Evolutionary conservation across 2,113 vertebrate species (phyloP), one percentile per base, ranked within the genome.

Genomic region (Caracal caracal): DNA sequence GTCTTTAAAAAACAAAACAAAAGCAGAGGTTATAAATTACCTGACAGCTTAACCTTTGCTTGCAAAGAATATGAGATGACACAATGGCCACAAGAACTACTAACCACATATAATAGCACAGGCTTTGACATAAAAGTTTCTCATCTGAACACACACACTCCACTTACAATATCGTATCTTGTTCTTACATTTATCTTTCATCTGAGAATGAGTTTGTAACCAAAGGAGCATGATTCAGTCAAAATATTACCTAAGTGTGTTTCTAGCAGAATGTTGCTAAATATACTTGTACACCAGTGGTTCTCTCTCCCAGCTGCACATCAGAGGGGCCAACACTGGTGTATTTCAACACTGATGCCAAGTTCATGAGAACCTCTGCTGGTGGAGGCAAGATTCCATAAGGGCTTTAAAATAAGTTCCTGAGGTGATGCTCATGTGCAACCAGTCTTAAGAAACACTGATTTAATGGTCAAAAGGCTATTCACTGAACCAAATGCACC

Each of bases 1-100:
- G 94, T 98, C 99, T 99, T 97, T 95, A 87, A 88, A 95, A 96
- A 40, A 43, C 37, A 75, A 73, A 94, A 96, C 96, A 95, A 79
- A 92, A 9, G 68, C 8, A 94, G 88, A 97, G 40, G 95, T 88
- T 90, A 92, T 61, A 90, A 95, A 76, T 97, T 93, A 95, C 19
- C 9, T 56, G 90, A 88, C 24, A 91, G 43, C 20, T 86, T 93
- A 92, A 70, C 26, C 80, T 76, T 51, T 78, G 26, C n/a, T 86
- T 87, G 5, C 49, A 92, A 92, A 95, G 53, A 93, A 93, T 20
- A 3, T 53, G 88, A 94, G 65, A 81, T 40, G n/a, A 24, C 76
- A 71, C 19, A 94, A 63, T 16, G 5, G 22, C 33, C 53, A 22
- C 5, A 94, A 92, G 53, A 70, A 92, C 10, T 66, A 68, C 49